These are phyloP conservation scores for Brachyalestes nurse DNA, from an alignment of 2,797 vertebrate genomes.

Conservation along the genomic window DNA sequence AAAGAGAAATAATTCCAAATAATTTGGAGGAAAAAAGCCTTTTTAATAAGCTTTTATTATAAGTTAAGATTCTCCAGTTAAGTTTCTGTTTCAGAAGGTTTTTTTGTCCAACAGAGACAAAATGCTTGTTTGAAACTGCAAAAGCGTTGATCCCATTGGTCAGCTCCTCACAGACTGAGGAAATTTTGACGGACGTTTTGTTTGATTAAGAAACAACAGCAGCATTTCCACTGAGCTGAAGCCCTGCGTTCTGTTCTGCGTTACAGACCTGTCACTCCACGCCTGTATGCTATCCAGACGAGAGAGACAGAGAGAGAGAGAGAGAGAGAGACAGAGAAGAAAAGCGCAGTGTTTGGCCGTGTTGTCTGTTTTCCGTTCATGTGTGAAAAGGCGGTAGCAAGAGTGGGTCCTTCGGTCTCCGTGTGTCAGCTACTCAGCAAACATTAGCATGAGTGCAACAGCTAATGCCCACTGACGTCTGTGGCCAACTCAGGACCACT, in stretches of 20 bases:
- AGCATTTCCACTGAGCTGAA: not conserved
- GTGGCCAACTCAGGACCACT: not conserved
- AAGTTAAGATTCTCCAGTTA: no score
- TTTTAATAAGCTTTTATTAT: no score
- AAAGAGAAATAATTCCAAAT: no score
- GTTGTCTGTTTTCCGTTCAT: slow-evolving; percentile 20
- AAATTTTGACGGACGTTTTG: slow-evolving; percentile 17
- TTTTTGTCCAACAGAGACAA: no score
- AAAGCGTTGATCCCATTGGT: not conserved
- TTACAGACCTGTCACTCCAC: not conserved
- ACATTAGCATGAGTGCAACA: slow-evolving; percentile 5
- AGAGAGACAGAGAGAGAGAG: not conserved
- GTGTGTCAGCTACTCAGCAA: slow-evolving; percentile 26
- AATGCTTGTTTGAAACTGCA: not conserved
- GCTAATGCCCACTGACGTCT: slow-evolving; percentile 25
- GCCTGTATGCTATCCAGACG: slow-evolving; percentile 4
- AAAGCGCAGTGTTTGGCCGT: not conserved
- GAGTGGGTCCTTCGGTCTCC: not conserved
- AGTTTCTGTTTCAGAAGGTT: no score
- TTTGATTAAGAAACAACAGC: slow-evolving; percentile 25
- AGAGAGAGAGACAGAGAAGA: not conserved
- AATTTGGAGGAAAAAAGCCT: no score
- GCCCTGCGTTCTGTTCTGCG: not conserved
- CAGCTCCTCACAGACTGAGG: not conserved
- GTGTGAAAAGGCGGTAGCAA: slow-evolving; percentile 5